Conservation (phyloP, 2,888 invertebrate species). For the Apodemia arnacis region DNA sequence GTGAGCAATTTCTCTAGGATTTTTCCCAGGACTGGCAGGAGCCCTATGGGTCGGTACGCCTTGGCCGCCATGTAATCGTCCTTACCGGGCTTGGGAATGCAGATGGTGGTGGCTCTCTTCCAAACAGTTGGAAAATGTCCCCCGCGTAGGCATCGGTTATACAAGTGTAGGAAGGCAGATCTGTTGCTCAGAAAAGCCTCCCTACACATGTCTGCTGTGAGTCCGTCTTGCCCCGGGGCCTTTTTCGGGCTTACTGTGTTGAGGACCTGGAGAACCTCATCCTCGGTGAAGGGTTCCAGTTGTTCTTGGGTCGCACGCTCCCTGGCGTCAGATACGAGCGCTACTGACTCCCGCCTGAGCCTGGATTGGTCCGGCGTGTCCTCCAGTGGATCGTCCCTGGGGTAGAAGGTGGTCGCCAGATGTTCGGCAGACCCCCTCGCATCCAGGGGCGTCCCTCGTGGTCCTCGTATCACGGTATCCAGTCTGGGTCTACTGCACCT, state of each 20-base stretch:
- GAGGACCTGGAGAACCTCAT: background rate
- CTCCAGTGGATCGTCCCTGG: background rate
- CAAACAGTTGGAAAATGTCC: background rate
- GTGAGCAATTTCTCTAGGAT: no score
- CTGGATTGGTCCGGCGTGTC: background rate
- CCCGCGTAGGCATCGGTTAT: background rate
- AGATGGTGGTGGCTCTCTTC: background rate
- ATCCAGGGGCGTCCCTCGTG: no score
- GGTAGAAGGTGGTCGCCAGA: no score
- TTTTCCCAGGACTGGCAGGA: no score
- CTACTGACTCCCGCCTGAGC: no score
- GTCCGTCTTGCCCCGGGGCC: constrained; percentile 53
- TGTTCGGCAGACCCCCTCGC: no score
- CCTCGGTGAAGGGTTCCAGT: background rate
- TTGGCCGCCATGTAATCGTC: no score
- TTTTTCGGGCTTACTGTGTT: constrained; percentile 46
- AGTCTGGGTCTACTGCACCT: fast-evolving
- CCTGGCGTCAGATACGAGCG: no score
- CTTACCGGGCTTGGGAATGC: background rate
- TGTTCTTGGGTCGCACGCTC: background rate
- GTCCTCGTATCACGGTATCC: background rate
- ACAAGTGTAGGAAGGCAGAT: no score
- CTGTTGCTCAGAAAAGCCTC: background rate
- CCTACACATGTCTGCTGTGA: constrained; percentile 54
- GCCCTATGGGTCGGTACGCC: no score